These are phyloP conservation scores for Bos indicus DNA, from an alignment of 2,113 vertebrate species.

Conservation along the genomic window DNA sequence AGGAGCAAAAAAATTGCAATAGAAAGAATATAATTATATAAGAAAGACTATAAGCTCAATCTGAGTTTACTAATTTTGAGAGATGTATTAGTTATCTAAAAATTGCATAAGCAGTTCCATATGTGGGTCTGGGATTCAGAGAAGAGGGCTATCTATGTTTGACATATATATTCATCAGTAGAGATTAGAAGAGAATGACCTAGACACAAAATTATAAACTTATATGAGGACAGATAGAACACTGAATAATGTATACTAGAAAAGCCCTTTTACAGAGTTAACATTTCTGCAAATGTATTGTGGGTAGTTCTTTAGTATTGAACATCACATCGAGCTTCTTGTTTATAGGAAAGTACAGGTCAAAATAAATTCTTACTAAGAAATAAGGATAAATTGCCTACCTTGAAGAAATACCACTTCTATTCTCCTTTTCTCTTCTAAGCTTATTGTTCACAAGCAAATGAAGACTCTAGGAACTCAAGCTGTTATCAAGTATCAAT, in stretches of 20 bases:
- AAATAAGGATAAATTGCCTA: not conserved
- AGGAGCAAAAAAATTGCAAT: not conserved
- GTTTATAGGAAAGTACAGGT: not conserved
- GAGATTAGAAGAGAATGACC: not conserved
- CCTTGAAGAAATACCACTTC: not conserved
- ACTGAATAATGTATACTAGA: not conserved
- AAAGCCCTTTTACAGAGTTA: not conserved
- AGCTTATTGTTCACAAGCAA: not conserved
- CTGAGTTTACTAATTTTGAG: not conserved
- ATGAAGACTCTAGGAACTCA: not conserved
- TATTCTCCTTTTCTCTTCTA: not conserved
- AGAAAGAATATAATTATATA: not conserved
- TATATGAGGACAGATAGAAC: not conserved
- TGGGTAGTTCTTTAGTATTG: not conserved
- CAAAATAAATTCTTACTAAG: not conserved
- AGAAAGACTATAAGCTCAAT: not conserved
- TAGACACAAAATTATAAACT: not conserved
- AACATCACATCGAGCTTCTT: not conserved
- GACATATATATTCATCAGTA: not conserved
- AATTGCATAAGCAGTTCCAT: not conserved
- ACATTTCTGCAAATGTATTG: not conserved
- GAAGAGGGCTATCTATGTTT: not conserved
- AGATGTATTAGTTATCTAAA: not conserved
- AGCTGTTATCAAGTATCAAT: not conserved
- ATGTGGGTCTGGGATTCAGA: not conserved